Evolutionary conservation across 2,797 vertebrate species (phyloP).

Genomic region (Helarctos malayanus): DNA sequence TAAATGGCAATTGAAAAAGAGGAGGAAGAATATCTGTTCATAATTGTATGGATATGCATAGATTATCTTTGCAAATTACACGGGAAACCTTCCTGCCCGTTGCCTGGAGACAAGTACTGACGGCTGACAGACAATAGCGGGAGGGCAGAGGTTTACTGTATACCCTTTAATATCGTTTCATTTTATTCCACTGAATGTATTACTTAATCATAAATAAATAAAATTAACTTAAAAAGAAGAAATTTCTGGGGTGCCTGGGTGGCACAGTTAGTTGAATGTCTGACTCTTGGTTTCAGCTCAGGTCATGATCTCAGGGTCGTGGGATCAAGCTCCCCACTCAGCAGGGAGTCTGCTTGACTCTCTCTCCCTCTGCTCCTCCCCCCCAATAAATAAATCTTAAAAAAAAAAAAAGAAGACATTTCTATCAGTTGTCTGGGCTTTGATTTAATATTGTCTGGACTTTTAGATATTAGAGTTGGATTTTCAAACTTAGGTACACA

Average conservation of each 20-base stretch:
- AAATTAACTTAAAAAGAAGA: background rate
- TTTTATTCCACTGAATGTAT: background rate
- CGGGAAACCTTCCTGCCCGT: background rate
- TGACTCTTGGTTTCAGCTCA: background rate
- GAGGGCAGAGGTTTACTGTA: background rate
- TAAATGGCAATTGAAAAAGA: background rate
- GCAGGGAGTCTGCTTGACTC: background rate
- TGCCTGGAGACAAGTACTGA: background rate
- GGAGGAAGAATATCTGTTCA: background rate
- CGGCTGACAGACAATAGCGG: background rate
- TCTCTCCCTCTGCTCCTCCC: background rate
- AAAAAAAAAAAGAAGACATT: background rate
- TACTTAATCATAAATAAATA: background rate
- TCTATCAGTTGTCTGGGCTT: conserved; percentile 28
- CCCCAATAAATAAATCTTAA: background rate
- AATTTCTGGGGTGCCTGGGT: background rate
- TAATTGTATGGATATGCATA: background rate
- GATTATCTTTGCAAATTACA: background rate
- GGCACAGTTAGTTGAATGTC: background rate
- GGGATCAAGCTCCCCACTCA: background rate
- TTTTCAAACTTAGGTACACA: background rate
- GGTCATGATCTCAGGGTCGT: background rate
- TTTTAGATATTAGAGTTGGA: background rate
- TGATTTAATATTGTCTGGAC: background rate
- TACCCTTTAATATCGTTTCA: background rate